Base-by-base conservation (phyloP, 2,888 invertebrate species). In the Kuschelorhynchus macadamiae region DNA sequence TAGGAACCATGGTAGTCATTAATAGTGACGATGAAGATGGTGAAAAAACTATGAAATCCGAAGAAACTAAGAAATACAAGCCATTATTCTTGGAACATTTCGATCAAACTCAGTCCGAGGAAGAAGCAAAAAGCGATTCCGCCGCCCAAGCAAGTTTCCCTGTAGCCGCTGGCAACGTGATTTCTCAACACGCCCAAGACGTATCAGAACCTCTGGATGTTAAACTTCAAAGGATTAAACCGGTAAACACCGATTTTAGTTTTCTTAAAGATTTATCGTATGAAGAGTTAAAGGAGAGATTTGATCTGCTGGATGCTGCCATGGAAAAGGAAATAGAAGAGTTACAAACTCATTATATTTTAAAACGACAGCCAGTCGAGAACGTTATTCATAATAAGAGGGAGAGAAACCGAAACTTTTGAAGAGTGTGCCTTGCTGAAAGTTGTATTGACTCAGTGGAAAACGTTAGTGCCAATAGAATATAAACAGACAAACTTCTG, bases 241-340 rank as follows among this genome's bases (percentile, higher is more conserved):
- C 77, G 1, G 71, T 75, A 4, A 75, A 77, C 41, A 76, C 72
- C 8, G 74, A 77, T 64, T 77, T 77, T 41, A 71, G 72, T 63
- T 77, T 77, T 41, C 59, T 77, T 30, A 77, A 77, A 60, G 74
- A 75, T 55, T 55, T 77, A 17, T 66, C 71, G 2, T 76, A 74
- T 49, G 92, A 94, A 79, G 98, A 99, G 85, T 88, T 99, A 77
- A 94, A 97, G 85, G 90, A 92, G 80, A 90, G 96, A 78, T 92
- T 98, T 90, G 89, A 93, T 73, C 92, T 91, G 79, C 88, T 99
- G 80, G 99, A 99, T 86, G 91, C 93, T 16, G 98, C 98, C 85
- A 98, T 99, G 98, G 98, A 99, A 85, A 90, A 94, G 57, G 99
- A 99, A 86, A 97, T 99, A 77, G 97, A 98, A 80, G 96, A 96